Percentiles rank a stretch among this genome's conserved stretches.
Evolutionary conservation across 2,797 vertebrate species (phyloP).

Genomic region (Sebastolobus altivelis): DNA sequence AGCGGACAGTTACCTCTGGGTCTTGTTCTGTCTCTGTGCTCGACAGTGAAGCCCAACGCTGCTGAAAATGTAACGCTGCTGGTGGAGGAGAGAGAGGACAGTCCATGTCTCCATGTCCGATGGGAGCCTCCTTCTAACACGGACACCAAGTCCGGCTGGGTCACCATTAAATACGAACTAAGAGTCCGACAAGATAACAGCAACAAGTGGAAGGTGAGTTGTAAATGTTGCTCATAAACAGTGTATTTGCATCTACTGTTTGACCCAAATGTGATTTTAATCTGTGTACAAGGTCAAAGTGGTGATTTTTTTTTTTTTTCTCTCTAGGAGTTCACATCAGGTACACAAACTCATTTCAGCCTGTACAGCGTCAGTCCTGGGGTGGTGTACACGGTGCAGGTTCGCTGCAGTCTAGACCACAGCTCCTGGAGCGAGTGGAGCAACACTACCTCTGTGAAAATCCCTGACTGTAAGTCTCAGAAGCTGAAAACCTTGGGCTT

Average conservation of each 20-base stretch:
- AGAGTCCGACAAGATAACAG: constrained; percentile 82
- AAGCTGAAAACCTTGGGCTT: background rate
- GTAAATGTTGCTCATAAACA: background rate
- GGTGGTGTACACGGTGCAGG: constrained; percentile 84
- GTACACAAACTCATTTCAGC: constrained; percentile 82
- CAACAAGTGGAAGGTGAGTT: constrained; percentile 88
- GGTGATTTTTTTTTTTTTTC: background rate
- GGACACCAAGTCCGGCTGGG: constrained; percentile 90
- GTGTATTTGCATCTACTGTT: background rate
- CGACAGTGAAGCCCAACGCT: constrained; percentile 89
- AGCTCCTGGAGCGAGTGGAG: constrained; percentile 92
- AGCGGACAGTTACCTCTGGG: background rate
- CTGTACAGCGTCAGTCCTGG: constrained; percentile 85
- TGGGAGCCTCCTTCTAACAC: constrained; percentile 86
- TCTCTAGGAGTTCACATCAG: constrained; percentile 80
- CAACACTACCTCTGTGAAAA: constrained; percentile 63
- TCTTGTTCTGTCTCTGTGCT: constrained; percentile 21
- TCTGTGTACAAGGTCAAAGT: background rate
- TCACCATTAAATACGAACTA: constrained; percentile 90
- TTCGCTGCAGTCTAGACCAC: constrained; percentile 88
- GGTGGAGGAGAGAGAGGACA: constrained; percentile 78
- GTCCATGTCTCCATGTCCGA: constrained; percentile 80
- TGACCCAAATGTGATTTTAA: background rate
- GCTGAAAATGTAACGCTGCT: constrained; percentile 88
- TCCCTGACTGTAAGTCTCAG: constrained; percentile 85